Evolutionary conservation across 2,113 vertebrate genomes (phyloP), one percentile per base, ranked within the genome.

Genomic region (Alexandromys fortis): DNA sequence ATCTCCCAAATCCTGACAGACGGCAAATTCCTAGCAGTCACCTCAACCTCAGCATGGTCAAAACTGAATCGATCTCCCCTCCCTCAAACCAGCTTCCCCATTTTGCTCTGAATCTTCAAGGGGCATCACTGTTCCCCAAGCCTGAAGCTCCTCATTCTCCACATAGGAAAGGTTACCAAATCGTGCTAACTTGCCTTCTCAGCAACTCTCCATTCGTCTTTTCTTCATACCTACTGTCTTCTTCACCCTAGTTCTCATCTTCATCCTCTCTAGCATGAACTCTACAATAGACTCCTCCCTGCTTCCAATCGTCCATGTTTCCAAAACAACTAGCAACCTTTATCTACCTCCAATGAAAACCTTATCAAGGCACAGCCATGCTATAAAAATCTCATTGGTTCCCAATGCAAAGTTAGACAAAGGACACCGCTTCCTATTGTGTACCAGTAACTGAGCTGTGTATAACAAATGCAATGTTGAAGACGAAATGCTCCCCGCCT

Each of bases 381-480:
- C 82, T 82, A 88, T 55, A 86, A 97, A 82, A 45, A 86, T 87
- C 96, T 86, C 78, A 91, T 61, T 94, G 72, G 8, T 63, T 95
- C 49, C 45, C 3, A 78, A 10, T 79, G 76, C 16, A 49, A 47
- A 83, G 26, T 83, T 78, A 68, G 45, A 95, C 6, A 76, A 92
- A 95, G 86, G n/a, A 79, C 3, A 63, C n/a, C 49, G 28, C 61
- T 61, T 58, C 63, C 45, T 42, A 75, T 2, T 30, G 45, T 58
- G 13, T 86, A 61, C 28, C 58, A 79, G 63, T 42, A 49, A n/a
- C 52, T 93, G 47, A 49, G 47, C 12, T 55, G 70, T 55, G 38
- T 65, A 91, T 70, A 68, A 90, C n/a, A 47, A 92, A 85, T 89
- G 67, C 33, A 85, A 63, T 70, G 28, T 47, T 93, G 68, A 82